Conservation (phyloP, 2,113 vertebrate genomes). For the Boleophthalmus pectinirostris region DNA sequence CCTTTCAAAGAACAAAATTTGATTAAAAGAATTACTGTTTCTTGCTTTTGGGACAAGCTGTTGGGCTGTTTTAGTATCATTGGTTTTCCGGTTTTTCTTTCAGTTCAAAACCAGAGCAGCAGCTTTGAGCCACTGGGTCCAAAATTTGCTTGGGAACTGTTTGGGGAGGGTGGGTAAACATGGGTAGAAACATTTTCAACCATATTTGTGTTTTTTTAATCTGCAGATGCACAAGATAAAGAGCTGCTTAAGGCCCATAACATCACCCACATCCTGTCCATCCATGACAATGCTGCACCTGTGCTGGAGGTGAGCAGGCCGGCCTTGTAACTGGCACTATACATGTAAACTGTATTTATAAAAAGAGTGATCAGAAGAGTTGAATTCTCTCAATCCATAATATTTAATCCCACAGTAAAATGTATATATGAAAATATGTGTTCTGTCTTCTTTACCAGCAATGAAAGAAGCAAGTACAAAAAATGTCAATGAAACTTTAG, state of each 20-base stretch:
- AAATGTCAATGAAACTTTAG: too few relatives aligned
- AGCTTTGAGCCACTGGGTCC: conserved; percentile 50
- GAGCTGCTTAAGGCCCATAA: conserved; percentile 87
- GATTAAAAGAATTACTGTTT: conserved; percentile 83
- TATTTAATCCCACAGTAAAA: background rate
- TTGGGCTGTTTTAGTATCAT: conserved; percentile 76
- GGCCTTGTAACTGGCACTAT: background rate
- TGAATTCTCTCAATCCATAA: background rate
- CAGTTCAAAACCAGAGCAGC: conserved; percentile 74
- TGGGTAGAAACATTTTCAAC: conserved; percentile 40
- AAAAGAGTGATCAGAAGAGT: background rate
- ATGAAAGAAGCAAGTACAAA: too few relatives aligned
- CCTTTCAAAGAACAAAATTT: conserved; percentile 84
- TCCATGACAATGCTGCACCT: conserved; percentile 89
- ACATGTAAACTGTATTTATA: background rate
- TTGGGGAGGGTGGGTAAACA: conserved; percentile 47
- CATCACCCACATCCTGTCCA: conserved; percentile 91
- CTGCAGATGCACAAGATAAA: conserved; percentile 85
- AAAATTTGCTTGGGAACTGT: conserved; percentile 64
- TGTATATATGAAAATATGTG: too few relatives aligned
- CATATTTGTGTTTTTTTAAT: conserved; percentile 1
- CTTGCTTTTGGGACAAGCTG: conserved; percentile 79
- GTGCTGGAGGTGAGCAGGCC: conserved; percentile 84
- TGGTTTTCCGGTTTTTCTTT: conserved; percentile 85
- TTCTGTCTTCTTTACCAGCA: background rate